Evolutionary conservation across 2,888 invertebrate genomes (phyloP).

Genomic region (Neria commutata): DNA sequence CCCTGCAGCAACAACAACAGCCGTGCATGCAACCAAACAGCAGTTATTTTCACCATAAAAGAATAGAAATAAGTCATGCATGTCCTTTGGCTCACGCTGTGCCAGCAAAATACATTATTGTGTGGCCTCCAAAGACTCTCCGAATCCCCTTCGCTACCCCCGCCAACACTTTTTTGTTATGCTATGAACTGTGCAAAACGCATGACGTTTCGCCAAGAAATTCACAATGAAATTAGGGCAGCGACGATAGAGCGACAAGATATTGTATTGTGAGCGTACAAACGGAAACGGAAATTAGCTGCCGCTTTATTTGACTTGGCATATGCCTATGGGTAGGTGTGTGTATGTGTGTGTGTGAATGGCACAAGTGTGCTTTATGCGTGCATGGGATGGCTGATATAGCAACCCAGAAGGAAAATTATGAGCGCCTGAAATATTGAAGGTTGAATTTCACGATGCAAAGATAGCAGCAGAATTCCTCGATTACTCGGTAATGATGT

Average conservation of each 20-base stretch:
- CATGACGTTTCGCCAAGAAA: too few relatives aligned
- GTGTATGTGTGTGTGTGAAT: background rate
- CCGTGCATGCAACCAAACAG: background rate
- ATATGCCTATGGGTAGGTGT: background rate
- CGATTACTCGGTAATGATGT: too few relatives aligned
- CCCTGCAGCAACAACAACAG: background rate
- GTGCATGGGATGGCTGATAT: background rate
- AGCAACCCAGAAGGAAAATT: background rate
- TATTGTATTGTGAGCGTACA: background rate
- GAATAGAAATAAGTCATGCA: slow-evolving; percentile 3
- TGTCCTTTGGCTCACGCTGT: slow-evolving; percentile 2
- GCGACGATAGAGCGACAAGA: too few relatives aligned
- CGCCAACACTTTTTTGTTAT: too few relatives aligned
- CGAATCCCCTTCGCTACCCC: too few relatives aligned
- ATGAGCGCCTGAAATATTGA: too few relatives aligned
- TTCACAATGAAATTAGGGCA: too few relatives aligned
- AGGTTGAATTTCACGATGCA: too few relatives aligned
- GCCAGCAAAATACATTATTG: too few relatives aligned
- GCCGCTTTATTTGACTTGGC: background rate
- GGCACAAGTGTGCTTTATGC: background rate
- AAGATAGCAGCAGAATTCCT: too few relatives aligned
- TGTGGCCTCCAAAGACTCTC: too few relatives aligned
- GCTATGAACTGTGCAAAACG: too few relatives aligned
- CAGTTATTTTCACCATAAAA: background rate
- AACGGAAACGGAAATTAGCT: slow-evolving; percentile 21